Conservation (phyloP, 2,888 invertebrate genomes). For the Odiellus spinosus region DNA sequence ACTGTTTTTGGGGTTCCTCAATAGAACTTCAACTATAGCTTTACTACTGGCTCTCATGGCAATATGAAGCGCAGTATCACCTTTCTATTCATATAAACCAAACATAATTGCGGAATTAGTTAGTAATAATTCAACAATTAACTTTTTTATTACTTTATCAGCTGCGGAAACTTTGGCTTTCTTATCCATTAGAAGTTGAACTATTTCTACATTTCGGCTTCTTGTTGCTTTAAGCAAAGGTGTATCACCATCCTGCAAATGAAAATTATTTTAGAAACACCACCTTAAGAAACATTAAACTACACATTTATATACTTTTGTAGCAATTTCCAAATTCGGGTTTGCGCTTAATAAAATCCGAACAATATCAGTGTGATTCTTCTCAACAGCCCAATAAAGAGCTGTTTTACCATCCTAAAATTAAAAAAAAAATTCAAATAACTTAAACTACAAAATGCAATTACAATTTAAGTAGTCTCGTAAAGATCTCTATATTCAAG, state of each 20-base stretch:
- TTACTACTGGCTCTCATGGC: constrained; percentile 88
- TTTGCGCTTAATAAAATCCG: constrained; percentile 66
- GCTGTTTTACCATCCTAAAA: constrained; percentile 77
- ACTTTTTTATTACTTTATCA: constrained; percentile 30
- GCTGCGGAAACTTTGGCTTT: constrained; percentile 77
- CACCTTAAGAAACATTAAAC: too few species aligned
- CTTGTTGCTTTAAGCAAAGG: constrained; percentile 78
- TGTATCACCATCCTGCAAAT: constrained; percentile 70
- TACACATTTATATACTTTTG: constrained; percentile 55
- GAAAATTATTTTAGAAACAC: neutral
- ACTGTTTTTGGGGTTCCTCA: constrained; percentile 90
- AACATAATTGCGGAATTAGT: neutral
- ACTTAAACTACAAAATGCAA: neutral
- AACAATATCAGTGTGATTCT: constrained; percentile 70
- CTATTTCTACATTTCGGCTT: constrained; percentile 75
- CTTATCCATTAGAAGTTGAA: constrained; percentile 72
- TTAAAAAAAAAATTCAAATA: neutral
- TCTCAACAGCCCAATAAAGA: constrained; percentile 89
- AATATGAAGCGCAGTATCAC: constrained; percentile 89
- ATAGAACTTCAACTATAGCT: constrained; percentile 74
- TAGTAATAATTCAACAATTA: too few species aligned
- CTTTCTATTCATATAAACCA: constrained; percentile 37
- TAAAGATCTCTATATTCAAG: too few species aligned
- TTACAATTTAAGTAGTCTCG: too few species aligned
- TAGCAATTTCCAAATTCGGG: constrained; percentile 82